phyloP scores from a whole-genome alignment of 2,888 invertebrate genomes.

The Iphiclides podalirius region DNA sequence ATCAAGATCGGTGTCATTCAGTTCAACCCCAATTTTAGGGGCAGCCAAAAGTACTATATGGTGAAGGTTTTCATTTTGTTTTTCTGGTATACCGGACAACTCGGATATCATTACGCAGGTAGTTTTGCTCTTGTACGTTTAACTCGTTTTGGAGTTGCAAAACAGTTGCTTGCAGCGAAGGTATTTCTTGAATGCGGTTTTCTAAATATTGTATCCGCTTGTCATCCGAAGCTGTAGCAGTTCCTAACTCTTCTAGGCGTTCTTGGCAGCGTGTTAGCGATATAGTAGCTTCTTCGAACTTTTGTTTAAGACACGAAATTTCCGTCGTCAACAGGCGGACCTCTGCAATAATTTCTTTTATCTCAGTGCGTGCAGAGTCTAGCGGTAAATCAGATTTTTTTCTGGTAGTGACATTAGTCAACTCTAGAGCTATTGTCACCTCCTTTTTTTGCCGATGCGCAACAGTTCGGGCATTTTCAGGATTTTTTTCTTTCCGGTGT shows the following conservation, averaged over 20 bases:
- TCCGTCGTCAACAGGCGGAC: too few species aligned
- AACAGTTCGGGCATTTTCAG: conserved; percentile 18
- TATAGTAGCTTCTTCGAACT: too few species aligned
- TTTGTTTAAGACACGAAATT: too few species aligned
- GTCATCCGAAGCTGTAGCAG: neutral
- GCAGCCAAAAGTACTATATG: neutral
- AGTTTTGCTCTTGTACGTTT: neutral
- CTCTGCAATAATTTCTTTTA: too few species aligned
- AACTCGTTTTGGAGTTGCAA: neutral
- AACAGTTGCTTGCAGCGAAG: neutral
- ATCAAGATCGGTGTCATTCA: neutral
- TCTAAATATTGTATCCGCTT: neutral
- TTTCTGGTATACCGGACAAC: conserved; percentile 27
- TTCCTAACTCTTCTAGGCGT: neutral
- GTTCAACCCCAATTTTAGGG: neutral
- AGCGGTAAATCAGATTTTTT: too few species aligned
- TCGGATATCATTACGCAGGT: conserved; percentile 28
- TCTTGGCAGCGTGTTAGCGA: too few species aligned
- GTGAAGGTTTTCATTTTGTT: conserved; percentile 19
- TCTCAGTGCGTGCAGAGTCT: too few species aligned
- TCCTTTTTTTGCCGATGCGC: conserved; percentile 7
- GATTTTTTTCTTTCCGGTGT: too few species aligned
- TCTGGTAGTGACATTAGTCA: too few species aligned
- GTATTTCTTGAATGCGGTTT: neutral
- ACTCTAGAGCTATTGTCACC: conserved; percentile 10